phyloP scores from a whole-genome alignment of 1,140 invertebrate species.

The Aphaenogaster rudis region DNA sequence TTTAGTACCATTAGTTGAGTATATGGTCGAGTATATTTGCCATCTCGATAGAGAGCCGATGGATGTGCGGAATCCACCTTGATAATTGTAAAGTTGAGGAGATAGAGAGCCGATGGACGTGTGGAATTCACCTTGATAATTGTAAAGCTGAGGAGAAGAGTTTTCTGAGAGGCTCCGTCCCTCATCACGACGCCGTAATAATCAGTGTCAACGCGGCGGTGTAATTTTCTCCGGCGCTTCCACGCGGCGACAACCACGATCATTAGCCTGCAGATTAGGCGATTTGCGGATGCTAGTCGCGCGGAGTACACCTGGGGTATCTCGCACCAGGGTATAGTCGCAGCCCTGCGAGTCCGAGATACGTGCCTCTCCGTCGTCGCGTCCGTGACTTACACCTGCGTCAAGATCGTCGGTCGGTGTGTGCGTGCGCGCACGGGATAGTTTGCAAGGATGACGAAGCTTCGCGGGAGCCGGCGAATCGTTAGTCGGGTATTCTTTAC shows the following conservation, averaged over 20 bases:
- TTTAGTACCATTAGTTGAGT: neutral
- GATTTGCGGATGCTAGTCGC: slow-evolving; percentile 19
- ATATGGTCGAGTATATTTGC: neutral
- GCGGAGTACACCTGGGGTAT: neutral
- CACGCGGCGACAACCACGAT: slow-evolving; percentile 39
- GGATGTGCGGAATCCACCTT: neutral
- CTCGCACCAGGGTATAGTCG: neutral
- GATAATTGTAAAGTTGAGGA: neutral
- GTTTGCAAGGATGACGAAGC: slow-evolving; percentile 81
- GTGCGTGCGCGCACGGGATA: slow-evolving; percentile 60
- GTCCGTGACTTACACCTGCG: slow-evolving; percentile 28
- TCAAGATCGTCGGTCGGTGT: neutral
- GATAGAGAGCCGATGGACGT: neutral
- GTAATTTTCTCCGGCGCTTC: slow-evolving; percentile 38
- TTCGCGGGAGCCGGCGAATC: slow-evolving; percentile 73
- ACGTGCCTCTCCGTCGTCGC: neutral
- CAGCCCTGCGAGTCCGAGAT: slow-evolving; percentile 12
- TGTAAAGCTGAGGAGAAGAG: neutral
- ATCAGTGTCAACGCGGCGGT: slow-evolving; percentile 49
- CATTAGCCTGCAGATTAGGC: slow-evolving; percentile 56
- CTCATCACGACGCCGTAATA: slow-evolving; percentile 39
- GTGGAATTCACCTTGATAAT: neutral
- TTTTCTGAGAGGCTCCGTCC: neutral
- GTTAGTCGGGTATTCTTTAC: slow-evolving; percentile 77
- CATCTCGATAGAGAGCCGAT: slow-evolving; percentile 8